phyloP scores from a whole-genome alignment of 2,888 invertebrate species.

The Tachina fera region DNA sequence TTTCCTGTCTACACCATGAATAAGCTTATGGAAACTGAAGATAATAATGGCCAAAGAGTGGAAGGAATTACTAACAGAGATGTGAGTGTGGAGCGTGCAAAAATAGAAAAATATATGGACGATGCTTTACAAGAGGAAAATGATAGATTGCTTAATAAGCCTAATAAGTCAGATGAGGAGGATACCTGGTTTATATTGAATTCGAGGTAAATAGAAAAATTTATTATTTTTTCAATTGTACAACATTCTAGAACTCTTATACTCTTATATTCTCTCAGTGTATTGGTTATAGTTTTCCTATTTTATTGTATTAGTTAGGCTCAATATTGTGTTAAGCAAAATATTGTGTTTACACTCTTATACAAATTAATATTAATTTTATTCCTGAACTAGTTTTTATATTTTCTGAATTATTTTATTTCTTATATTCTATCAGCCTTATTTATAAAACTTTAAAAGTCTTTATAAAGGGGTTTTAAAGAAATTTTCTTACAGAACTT shows the following conservation, averaged over 20 bases:
- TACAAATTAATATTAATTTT: no score
- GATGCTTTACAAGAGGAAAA: constrained; percentile 9
- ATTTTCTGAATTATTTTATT: no score
- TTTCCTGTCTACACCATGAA: constrained; percentile 78
- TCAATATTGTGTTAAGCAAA: no score
- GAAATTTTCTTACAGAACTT: no score
- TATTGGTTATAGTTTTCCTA: no score
- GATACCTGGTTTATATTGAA: constrained; percentile 79
- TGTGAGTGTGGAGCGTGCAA: background rate
- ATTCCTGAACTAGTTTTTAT: no score
- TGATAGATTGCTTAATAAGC: background rate
- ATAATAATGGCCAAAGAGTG: background rate
- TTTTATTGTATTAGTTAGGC: no score
- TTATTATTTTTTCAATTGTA: background rate
- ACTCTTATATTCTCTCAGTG: background rate
- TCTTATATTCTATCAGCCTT: no score
- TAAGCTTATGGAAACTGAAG: constrained; percentile 73
- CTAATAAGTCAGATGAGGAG: constrained; percentile 3
- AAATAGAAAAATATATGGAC: constrained; percentile 11
- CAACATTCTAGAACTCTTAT: background rate
- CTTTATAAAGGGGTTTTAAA: no score
- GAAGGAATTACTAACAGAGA: background rate
- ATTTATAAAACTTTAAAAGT: no score
- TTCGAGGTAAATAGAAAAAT: constrained; percentile 75
- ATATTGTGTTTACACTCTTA: no score